Conservation (phyloP, 2,888 invertebrate genomes). For the Scaptodrosophila latifasciaeformis region DNA sequence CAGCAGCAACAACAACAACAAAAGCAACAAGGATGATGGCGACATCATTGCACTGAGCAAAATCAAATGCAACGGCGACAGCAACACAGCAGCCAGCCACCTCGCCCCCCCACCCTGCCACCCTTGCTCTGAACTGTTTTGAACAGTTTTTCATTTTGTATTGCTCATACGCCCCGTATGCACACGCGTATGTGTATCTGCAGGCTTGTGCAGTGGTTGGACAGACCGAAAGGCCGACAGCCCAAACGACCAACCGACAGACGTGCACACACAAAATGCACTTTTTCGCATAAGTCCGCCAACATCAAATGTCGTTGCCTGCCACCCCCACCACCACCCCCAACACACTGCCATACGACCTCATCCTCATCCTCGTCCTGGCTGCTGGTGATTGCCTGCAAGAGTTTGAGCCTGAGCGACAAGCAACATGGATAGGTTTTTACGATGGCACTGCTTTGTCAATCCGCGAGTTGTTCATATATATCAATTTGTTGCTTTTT, state of each 20-base stretch:
- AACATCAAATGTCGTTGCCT: constrained; percentile 40
- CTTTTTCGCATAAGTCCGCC: constrained; percentile 27
- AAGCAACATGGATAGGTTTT: constrained; percentile 57
- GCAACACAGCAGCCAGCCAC: constrained; percentile 30
- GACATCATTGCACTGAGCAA: constrained; percentile 40
- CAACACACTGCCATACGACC: no score
- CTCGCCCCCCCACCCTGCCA: constrained; percentile 19
- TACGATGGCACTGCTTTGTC: constrained; percentile 63
- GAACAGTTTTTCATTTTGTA: constrained; percentile 27
- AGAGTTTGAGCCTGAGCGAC: no score
- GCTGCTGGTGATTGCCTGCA: no score
- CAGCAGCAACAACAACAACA: not conserved
- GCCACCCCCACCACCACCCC: no score
- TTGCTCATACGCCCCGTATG: constrained; percentile 55
- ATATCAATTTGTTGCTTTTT: constrained; percentile 61
- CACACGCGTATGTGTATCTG: constrained; percentile 28
- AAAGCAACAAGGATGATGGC: constrained; percentile 16
- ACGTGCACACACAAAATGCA: constrained; percentile 50
- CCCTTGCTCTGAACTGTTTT: no score
- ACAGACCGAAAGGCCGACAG: no score
- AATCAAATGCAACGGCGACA: constrained; percentile 49
- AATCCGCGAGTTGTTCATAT: constrained; percentile 55
- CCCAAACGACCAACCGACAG: no score
- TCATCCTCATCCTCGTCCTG: no score
- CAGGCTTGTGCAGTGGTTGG: no score